Evolutionary conservation across 2,113 vertebrate genomes (phyloP).

Genomic region (Myiagra hebetior): DNA sequence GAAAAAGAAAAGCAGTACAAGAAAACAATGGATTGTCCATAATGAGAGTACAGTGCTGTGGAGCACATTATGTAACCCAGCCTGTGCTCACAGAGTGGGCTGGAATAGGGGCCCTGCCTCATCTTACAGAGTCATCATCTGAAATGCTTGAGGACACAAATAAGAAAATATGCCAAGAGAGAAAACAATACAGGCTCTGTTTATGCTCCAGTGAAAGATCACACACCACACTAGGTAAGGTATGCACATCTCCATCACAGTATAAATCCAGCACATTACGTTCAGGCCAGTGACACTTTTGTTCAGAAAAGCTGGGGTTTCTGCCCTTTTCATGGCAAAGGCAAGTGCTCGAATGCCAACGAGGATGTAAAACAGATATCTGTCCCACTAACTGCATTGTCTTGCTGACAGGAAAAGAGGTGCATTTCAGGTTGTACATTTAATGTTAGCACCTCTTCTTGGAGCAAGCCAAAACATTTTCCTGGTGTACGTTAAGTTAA

Average conservation of each 20-base stretch:
- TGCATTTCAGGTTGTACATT: neutral
- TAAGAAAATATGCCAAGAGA: slow-evolving; percentile 28
- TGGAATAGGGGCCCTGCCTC: neutral
- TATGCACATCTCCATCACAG: slow-evolving; percentile 38
- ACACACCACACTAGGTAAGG: slow-evolving; percentile 50
- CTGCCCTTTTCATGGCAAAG: neutral
- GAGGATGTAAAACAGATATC: neutral
- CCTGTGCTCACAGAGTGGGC: neutral
- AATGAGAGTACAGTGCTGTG: neutral
- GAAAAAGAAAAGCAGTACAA: neutral
- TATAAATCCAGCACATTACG: slow-evolving; percentile 6
- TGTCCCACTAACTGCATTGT: neutral
- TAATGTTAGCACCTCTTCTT: neutral
- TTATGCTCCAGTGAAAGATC: slow-evolving; percentile 37
- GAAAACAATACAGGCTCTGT: slow-evolving; percentile 31
- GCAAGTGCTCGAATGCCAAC: neutral
- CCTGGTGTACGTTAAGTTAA: neutral
- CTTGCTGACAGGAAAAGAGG: neutral
- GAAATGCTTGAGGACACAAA: neutral
- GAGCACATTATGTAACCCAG: neutral
- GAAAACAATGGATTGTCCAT: neutral
- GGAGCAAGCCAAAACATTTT: neutral
- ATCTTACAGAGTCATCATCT: neutral
- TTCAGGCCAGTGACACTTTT: slow-evolving; percentile 11
- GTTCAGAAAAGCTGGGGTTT: slow-evolving; percentile 17